Conservation (phyloP, 2,113 vertebrate genomes). For the Equus przewalskii region DNA sequence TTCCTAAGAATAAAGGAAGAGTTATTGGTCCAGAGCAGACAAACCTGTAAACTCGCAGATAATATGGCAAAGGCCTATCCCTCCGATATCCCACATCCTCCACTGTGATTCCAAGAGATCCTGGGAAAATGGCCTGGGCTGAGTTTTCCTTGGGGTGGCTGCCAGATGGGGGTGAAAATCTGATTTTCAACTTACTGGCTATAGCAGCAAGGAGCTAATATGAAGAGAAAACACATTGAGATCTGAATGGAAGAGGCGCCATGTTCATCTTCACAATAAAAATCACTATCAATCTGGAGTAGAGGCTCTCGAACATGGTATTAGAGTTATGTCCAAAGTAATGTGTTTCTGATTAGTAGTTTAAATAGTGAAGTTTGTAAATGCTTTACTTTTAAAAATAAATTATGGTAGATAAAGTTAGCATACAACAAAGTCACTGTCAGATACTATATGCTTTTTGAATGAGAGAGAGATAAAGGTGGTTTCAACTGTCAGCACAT, state of each 20-base stretch:
- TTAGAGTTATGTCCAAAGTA: background rate
- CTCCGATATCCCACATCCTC: too few species aligned
- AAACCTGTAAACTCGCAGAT: background rate
- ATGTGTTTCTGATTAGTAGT: background rate
- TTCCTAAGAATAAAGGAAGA: background rate
- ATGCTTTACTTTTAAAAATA: background rate
- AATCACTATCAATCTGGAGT: background rate
- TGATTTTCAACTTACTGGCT: background rate
- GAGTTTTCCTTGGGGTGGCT: background rate
- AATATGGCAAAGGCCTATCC: background rate
- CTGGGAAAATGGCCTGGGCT: background rate
- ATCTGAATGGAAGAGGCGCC: background rate
- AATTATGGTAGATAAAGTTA: background rate
- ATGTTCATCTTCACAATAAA: background rate
- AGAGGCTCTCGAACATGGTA: background rate
- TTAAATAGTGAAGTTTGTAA: background rate
- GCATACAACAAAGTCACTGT: background rate
- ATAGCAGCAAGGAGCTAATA: background rate
- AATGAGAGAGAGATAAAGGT: background rate
- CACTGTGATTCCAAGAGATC: too few species aligned
- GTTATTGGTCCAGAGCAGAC: background rate
- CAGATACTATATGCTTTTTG: background rate
- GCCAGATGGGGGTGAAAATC: background rate
- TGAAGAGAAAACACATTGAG: background rate
- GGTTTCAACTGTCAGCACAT: background rate